Base-by-base conservation (phyloP, 2,888 invertebrate genomes). In the Harpalus rubripes region DNA sequence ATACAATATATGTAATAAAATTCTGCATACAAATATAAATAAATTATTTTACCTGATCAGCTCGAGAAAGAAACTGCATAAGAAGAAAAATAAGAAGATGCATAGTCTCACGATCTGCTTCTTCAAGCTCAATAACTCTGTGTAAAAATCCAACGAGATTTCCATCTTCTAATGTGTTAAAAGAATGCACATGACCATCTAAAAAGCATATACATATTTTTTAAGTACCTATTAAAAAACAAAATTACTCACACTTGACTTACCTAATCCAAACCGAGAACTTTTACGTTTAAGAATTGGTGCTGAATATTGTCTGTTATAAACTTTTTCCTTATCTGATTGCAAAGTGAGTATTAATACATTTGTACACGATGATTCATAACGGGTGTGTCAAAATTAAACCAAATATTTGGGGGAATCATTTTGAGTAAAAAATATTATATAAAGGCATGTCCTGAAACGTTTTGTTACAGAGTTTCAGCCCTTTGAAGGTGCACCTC, bases 201-300 rank as follows among this genome's bases (percentile, higher is more conserved):
- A 91, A 63, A 39, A 80, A 32, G 39, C 44, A 81, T 61, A 41
- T 16, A 61, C n/a, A 59, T 58, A 5, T 74, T 22, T 18, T 18
- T 56, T 52, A 22, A 76, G 8, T 18, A 7, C n/a, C n/a, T n/a
- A n/a, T n/a, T 6, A 22, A 44, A 4, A 15, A 12, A 18, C 56
- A 56, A 18, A 1, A 8, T 6, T 8, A 16, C 16, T 52, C 22
- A 92, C 96, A 95, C 94, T 96, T 96, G 92, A 95, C 94, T 96
- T 96, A 92, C 97, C 97, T 92, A 97, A 93, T 88, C 97, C 97
- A 91, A 98, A 97, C 88, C 96, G 95, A 86, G 98, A 98, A 88
- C 96, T 97, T 93, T 97, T 98, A 92, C 98, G 94, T 92, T 97
- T 97, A 88, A 98, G 94, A 89, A 98, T 95, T n/a, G 98, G 98